phyloP scores from a whole-genome alignment of 1,140 invertebrate species.

The Ladona fulva region DNA sequence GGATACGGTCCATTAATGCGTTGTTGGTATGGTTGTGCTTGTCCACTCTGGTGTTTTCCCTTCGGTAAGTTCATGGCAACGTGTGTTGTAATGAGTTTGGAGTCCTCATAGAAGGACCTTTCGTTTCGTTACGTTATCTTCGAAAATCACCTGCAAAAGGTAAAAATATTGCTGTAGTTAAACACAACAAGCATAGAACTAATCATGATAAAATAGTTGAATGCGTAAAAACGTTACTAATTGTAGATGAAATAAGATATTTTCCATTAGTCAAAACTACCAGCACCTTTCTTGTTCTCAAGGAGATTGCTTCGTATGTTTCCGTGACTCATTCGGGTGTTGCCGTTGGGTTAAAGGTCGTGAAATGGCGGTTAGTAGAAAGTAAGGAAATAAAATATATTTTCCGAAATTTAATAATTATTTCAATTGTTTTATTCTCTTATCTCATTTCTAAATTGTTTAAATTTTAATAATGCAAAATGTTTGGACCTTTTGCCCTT shows the following conservation, averaged over 20 bases:
- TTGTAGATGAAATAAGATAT: constrained; percentile 21
- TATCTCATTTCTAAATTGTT: too few species aligned
- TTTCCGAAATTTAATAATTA: too few species aligned
- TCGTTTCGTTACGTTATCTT: constrained; percentile 22
- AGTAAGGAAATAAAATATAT: too few species aligned
- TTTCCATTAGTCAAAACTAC: constrained; percentile 17
- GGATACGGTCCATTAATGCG: constrained; percentile 20
- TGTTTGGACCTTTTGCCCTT: too few species aligned
- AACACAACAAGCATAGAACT: neutral
- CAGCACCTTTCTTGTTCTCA: constrained; percentile 19
- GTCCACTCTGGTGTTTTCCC: constrained; percentile 23
- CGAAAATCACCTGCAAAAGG: constrained; percentile 23
- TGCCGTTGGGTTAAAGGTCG: constrained; percentile 18
- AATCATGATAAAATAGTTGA: constrained; percentile 9
- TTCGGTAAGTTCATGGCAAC: constrained; percentile 23
- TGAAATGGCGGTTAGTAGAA: constrained; percentile 18
- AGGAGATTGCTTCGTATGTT: constrained; percentile 21
- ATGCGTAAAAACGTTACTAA: constrained; percentile 7
- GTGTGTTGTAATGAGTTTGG: constrained; percentile 22
- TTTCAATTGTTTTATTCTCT: too few species aligned
- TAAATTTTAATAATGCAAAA: too few species aligned
- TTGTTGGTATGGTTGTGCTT: constrained; percentile 20
- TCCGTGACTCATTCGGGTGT: constrained; percentile 20
- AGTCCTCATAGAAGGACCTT: constrained; percentile 24
- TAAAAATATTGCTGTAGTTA: constrained; percentile 12